Base-by-base conservation (phyloP, 2,888 invertebrate species). In the Labia minor region DNA sequence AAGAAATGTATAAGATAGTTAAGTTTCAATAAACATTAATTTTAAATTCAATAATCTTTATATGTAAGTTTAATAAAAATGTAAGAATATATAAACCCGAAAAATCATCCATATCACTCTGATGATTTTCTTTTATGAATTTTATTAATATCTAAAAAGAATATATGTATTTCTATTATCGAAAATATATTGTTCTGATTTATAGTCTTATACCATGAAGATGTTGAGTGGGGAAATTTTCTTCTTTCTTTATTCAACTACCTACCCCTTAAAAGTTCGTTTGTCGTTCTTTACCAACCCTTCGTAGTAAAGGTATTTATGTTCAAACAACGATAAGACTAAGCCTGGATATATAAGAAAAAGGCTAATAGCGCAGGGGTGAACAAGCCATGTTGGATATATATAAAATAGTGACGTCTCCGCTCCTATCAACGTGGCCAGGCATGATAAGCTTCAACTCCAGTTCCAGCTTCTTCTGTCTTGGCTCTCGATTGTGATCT, bases 341-440 rank as follows among this genome's bases (percentile, higher is more conserved):
- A 49, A 49, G 49, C 49, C 49, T 49, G 49, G 49, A 49, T 49
- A 49, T 49, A 49, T 49, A 49, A 49, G 49, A 49, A 49, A 49
- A 49, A 49, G 49, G 49, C 49, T 49, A 49, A 49, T 49, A 16
- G 49, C 49, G 49, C 49, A 49, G 8, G 49, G 49, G n/a, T 16
- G 49, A 49, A 14, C 49, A 49, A 49, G 49, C 3, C 49, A 49
- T 49, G 49, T 16, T 49, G 49, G 49, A 49, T 49, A 49, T 49
- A 49, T 49, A 49, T 49, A 49, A 49, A 49, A 16, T 14, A 49
- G 49, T 49, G 49, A 49, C 49, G 4, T 14, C 16, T 14, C 49
- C 3, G 49, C 49, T 49, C 2, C 49, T 49, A 49, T 49, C 49
- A 49, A 49, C 49, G 49, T 49, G n/a, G 49, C 49, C 49, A 49